A percentile compares a stretch with the other conserved stretches of the same genome.
phyloP scores from a whole-genome alignment of 1,140 invertebrate genomes.

The Stegodyphus dumicola region DNA sequence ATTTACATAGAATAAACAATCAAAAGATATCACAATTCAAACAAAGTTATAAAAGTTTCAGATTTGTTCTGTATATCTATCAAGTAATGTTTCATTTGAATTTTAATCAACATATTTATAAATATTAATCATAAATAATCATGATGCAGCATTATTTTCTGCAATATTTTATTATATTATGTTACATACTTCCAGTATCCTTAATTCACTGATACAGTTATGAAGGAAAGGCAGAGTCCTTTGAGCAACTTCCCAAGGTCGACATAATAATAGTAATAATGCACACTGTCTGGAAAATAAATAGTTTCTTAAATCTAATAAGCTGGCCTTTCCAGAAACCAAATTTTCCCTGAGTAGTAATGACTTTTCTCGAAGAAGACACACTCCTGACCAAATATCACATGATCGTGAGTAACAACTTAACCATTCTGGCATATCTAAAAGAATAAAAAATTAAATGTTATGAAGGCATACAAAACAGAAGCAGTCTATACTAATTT shows the following conservation, averaged over 20 bases:
- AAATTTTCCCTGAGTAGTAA: constrained; percentile 78
- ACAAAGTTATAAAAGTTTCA: too few relatives aligned
- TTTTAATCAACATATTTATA: too few relatives aligned
- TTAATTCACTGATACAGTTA: constrained; percentile 84
- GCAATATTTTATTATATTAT: background rate
- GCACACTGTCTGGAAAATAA: constrained; percentile 93
- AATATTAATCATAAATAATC: too few relatives aligned
- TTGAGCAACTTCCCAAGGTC: constrained; percentile 79
- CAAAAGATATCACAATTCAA: too few relatives aligned
- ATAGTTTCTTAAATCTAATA: constrained; percentile 94
- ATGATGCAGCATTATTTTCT: too few relatives aligned
- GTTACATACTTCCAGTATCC: constrained; percentile 78
- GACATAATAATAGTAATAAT: constrained; percentile 81
- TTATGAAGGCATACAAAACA: too few relatives aligned
- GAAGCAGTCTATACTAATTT: too few relatives aligned
- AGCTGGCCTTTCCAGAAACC: constrained; percentile 76
- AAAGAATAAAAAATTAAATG: background rate
- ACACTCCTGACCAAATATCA: constrained; percentile 85
- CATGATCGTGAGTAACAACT: constrained; percentile 80
- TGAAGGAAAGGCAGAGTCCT: constrained; percentile 87
- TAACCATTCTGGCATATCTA: constrained; percentile 77
- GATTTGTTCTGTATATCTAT: too few relatives aligned
- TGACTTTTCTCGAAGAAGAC: constrained; percentile 77
- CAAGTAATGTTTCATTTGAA: too few relatives aligned
- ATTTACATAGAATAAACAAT: too few relatives aligned